These are phyloP conservation scores for Pelagia noctiluca DNA, from an alignment of 30 jellyfish, hydroid and myxozoan genomes.

Conservation along the genomic window DNA sequence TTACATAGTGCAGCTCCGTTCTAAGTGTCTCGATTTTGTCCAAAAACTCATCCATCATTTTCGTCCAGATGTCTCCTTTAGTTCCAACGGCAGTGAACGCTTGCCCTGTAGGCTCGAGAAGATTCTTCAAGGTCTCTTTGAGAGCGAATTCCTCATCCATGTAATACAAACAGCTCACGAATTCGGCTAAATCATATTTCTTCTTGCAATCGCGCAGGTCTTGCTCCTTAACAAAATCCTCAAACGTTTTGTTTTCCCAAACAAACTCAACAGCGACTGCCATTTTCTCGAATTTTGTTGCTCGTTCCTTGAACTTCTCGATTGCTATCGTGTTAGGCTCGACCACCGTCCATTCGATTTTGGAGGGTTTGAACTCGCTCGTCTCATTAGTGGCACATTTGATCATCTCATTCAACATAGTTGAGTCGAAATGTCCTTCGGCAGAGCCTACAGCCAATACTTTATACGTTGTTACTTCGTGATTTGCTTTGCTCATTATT, in stretches of 20 bases:
- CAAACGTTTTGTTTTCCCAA: conserved; percentile 31
- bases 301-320: conserved; percentile 5
- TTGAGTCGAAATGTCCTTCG: conserved; percentile 24
- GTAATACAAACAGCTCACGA: conserved; percentile 29
- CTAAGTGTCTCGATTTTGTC: conserved; percentile 16
- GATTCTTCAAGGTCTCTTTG: background rate
- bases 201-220: background rate
- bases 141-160: conserved; percentile 19
- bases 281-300: background rate
- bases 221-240: background rate
- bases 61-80: conserved; percentile 38
- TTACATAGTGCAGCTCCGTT: conserved; percentile 20
- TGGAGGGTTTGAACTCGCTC: background rate
- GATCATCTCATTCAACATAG: conserved; percentile 12
- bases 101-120: conserved; percentile 1
- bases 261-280: conserved; percentile 1
- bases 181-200: conserved; percentile 17
- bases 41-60: conserved; percentile 1
- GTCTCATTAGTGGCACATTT: background rate
- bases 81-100: conserved; percentile 21
- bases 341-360: conserved; percentile 29
- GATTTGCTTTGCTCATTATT: background rate
- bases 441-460: background rate
- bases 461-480: background rate
- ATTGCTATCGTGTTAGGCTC: conserved; percentile 32